A percentile compares a stretch with the other conserved stretches of the same genome.
Evolutionary conservation across 2,797 vertebrate species (phyloP).

Genomic region (Hemitrygon akajei): DNA sequence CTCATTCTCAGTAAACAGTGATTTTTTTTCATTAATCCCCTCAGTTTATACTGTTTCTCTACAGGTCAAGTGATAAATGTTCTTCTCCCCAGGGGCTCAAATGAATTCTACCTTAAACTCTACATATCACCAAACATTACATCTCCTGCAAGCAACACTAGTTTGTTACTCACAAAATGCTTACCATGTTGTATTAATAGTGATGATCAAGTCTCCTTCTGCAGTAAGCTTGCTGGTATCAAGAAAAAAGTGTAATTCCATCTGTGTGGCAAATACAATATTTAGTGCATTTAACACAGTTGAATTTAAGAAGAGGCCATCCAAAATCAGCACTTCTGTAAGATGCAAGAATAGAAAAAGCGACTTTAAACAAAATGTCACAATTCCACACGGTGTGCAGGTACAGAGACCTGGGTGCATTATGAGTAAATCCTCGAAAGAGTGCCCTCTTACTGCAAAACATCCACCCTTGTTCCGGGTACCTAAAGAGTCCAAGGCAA

Average conservation of each 20-base stretch:
- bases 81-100: conserved; percentile 37
- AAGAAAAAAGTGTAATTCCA: conserved; percentile 78
- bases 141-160: neutral
- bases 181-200: conserved; percentile 73
- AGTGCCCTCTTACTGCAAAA: too few relatives aligned
- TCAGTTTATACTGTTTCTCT: conserved; percentile 37
- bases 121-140: conserved; percentile 33
- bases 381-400: too few relatives aligned
- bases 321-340: neutral
- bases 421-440: too few relatives aligned
- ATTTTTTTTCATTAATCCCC: neutral
- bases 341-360: neutral
- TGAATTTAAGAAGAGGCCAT: neutral
- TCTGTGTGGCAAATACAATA: conserved; percentile 54
- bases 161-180: conserved; percentile 24
- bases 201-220: conserved; percentile 69
- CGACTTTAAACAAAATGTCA: too few relatives aligned
- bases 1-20: conserved; percentile 33
- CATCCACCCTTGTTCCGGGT: too few relatives aligned
- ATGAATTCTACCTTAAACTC: neutral
- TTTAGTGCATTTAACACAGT: neutral
- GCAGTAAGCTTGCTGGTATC: conserved; percentile 76
- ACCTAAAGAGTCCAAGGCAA: too few relatives aligned
- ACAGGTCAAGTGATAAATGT: conserved; percentile 32
- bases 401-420: too few relatives aligned